Percentiles rank a stretch among this genome's conserved stretches.
Evolutionary conservation across 1,140 invertebrate species (phyloP).

Genomic region (Macrocentrus cingulum): DNA sequence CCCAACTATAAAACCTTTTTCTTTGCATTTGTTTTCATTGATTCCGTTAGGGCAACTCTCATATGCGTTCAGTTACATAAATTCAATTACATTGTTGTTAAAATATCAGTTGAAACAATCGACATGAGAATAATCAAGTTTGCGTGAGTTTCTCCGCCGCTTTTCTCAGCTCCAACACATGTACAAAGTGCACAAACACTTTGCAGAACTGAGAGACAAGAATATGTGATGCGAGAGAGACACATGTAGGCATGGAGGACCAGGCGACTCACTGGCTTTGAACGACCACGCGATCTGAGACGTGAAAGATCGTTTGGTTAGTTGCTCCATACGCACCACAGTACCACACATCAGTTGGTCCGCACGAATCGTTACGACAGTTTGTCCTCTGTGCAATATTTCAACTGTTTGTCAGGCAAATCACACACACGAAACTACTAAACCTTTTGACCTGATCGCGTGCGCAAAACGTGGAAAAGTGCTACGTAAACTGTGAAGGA

Average conservation of each 20-base stretch:
- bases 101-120: background rate
- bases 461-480: conserved; percentile 18
- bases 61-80: too few species aligned
- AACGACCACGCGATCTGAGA: conserved; percentile 15
- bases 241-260: conserved; percentile 13
- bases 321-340: background rate
- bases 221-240: conserved; percentile 1
- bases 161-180: background rate
- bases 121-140: background rate
- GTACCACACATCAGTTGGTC: background rate
- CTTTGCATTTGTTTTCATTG: background rate
- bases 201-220: conserved; percentile 7
- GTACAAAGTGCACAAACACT: background rate
- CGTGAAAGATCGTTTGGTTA: conserved; percentile 9
- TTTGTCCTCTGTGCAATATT: background rate
- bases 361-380: background rate
- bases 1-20: conserved; percentile 3
- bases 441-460: conserved; percentile 26
- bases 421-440: background rate
- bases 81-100: too few species aligned
- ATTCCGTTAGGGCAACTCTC: background rate
- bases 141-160: background rate
- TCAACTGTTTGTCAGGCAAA: background rate
- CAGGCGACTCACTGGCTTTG: conserved; percentile 9
- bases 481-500: conserved; percentile 17